phyloP scores from a whole-genome alignment of 2,888 invertebrate species.

The Lacanobia oleracea region DNA sequence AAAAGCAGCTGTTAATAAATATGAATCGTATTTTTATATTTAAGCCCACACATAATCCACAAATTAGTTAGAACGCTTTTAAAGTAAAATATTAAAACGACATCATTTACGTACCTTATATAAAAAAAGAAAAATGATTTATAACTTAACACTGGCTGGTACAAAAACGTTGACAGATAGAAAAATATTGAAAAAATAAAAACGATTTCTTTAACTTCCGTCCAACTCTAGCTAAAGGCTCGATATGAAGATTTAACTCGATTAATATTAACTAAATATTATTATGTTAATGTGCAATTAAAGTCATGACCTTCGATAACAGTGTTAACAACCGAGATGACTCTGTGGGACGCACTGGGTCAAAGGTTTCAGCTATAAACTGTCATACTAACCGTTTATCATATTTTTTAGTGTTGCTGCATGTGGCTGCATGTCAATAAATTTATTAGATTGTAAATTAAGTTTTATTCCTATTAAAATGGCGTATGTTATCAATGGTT shows the following conservation, averaged over 20 bases:
- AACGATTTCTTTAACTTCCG: slow-evolving; percentile 44
- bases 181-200: slow-evolving; percentile 4
- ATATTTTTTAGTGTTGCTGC: slow-evolving; percentile 26
- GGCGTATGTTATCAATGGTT: background rate
- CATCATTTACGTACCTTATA: slow-evolving; percentile 58
- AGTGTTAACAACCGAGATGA: slow-evolving; percentile 69
- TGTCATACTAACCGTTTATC: slow-evolving; percentile 19
- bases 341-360: slow-evolving; percentile 51
- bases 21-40: slow-evolving; percentile 34
- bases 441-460: slow-evolving; percentile 2
- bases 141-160: slow-evolving; percentile 33
- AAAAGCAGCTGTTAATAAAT: slow-evolving; percentile 37
- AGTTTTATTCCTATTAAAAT: background rate
- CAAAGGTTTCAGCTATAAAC: slow-evolving; percentile 48
- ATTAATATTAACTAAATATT: slow-evolving; percentile 77
- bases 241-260: slow-evolving; percentile 71
- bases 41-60: slow-evolving; percentile 41
- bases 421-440: slow-evolving; percentile 42
- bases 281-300: slow-evolving; percentile 68
- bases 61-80: slow-evolving; percentile 25
- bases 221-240: slow-evolving; percentile 66
- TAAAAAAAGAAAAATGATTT: slow-evolving; percentile 39
- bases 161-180: slow-evolving; percentile 26
- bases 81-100: slow-evolving; percentile 47
- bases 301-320: slow-evolving; percentile 70